A percentile compares a stretch with the other conserved stretches of the same genome.
These are phyloP conservation scores for Megaustenia siamemsis DNA, from an alignment of 2,888 invertebrate genomes.

Conservation along the genomic window DNA sequence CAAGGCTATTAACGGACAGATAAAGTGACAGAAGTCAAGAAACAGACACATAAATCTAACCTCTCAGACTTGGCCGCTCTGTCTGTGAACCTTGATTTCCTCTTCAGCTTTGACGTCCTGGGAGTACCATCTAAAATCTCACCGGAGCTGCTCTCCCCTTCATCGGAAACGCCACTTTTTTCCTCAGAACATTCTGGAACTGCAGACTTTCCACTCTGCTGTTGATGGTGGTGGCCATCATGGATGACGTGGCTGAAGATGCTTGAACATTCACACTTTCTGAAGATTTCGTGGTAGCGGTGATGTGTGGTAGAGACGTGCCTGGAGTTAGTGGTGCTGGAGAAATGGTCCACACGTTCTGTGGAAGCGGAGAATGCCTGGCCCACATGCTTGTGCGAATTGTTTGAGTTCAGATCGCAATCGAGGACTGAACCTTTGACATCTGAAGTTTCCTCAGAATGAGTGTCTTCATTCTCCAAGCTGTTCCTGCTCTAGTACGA, in stretches of 20 bases:
- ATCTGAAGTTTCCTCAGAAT: not conserved
- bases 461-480: conserved; percentile 52
- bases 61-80: conserved; percentile 47
- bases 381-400: conserved; percentile 27
- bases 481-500: conserved; percentile 59
- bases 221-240: not conserved
- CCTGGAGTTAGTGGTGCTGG: not conserved
- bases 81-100: conserved; percentile 44
- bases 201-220: not conserved
- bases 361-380: not conserved
- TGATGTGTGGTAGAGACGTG: not conserved
- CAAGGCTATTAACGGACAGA: conserved; percentile 24
- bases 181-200: conserved; percentile 26
- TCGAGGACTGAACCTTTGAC: not conserved
- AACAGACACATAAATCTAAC: conserved; percentile 20
- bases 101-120: conserved; percentile 29
- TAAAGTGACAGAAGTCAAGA: not conserved
- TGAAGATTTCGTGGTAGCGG: not conserved
- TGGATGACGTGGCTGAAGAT: not conserved
- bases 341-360: not conserved
- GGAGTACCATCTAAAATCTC: conserved; percentile 40
- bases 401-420: conserved; percentile 18
- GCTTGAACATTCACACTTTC: not conserved
- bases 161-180: conserved; percentile 31
- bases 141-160: conserved; percentile 48